Conservation (phyloP, 2,888 invertebrate genomes). For the Apomyelois bistriatella region DNA sequence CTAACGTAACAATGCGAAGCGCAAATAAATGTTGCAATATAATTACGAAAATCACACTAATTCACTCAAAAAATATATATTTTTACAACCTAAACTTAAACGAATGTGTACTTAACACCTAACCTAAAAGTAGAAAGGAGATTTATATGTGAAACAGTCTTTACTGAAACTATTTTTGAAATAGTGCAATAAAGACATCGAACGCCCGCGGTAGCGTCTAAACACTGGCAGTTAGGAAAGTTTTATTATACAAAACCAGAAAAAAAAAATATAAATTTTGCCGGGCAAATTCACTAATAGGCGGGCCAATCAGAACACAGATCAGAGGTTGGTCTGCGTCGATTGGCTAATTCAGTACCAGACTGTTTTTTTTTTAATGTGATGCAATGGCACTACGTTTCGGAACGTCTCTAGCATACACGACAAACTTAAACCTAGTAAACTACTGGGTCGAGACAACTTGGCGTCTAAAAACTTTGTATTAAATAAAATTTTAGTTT, state of each 20-base stretch:
- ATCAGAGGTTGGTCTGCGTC: slow-evolving; percentile 32
- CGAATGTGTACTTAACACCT: slow-evolving; percentile 62
- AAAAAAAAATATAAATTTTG: slow-evolving; percentile 38
- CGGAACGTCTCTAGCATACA: slow-evolving; percentile 8
- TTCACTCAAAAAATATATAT: slow-evolving; percentile 46
- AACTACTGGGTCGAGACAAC: background rate
- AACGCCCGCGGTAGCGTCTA: slow-evolving; percentile 34
- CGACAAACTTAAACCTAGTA: background rate
- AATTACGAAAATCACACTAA: slow-evolving; percentile 45
- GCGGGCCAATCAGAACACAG: slow-evolving; percentile 47
- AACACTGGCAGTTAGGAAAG: slow-evolving; percentile 22
- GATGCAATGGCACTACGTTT: slow-evolving; percentile 53
- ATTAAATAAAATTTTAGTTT: too few relatives aligned
- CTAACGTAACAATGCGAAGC: slow-evolving; percentile 35
- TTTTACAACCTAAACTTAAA: slow-evolving; percentile 61
- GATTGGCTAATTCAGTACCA: slow-evolving; percentile 39
- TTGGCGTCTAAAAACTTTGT: background rate
- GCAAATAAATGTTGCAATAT: slow-evolving; percentile 40
- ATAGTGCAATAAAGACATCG: slow-evolving; percentile 68
- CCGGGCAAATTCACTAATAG: slow-evolving; percentile 46
- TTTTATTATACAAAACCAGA: slow-evolving; percentile 18
- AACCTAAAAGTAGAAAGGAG: slow-evolving; percentile 40
- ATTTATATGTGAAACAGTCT: slow-evolving; percentile 43
- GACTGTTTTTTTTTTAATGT: slow-evolving; percentile 36
- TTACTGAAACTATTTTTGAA: slow-evolving; percentile 69